Conservation (phyloP, 2,113 vertebrate genomes). For the Chaetodon auriga region DNA sequence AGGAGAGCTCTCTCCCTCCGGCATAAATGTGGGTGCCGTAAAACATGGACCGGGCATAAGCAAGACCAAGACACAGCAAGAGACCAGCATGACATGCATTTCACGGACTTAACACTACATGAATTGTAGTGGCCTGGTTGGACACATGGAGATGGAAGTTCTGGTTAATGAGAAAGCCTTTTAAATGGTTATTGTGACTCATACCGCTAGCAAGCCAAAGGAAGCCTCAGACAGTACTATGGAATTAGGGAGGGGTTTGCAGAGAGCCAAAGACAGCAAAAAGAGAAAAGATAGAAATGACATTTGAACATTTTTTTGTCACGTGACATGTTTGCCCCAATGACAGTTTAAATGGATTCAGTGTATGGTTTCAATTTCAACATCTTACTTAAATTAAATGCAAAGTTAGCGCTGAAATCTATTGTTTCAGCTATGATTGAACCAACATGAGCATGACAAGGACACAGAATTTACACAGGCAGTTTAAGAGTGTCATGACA, state of each 20-base stretch:
- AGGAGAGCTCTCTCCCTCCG: conserved; percentile 39
- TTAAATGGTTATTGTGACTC: conserved; percentile 85
- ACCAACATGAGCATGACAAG: not conserved
- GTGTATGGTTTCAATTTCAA: not conserved
- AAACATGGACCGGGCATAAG: conserved; percentile 56
- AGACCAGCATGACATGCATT: conserved; percentile 66
- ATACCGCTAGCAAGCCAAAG: conserved; percentile 70
- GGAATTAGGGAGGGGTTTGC: conserved; percentile 83
- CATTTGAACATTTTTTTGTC: conserved; percentile 30
- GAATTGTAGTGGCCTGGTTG: conserved; percentile 52
- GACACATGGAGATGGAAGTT: conserved; percentile 56
- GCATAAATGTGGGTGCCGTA: conserved; percentile 62
- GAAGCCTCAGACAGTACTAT: conserved; percentile 76
- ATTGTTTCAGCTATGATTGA: not conserved
- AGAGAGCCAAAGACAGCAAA: conserved; percentile 54
- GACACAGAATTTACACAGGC: not conserved
- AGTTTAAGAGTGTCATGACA: conserved; percentile 5
- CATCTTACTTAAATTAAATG: not conserved
- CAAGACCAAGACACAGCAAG: conserved; percentile 61
- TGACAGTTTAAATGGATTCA: conserved; percentile 1
- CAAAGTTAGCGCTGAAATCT: not conserved
- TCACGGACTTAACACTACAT: conserved; percentile 53
- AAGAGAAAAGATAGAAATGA: conserved; percentile 28
- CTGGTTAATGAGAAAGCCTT: conserved; percentile 81
- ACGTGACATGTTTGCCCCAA: conserved; percentile 23